Evolutionary conservation across 53 echinoderm and acorn worm species (phyloP).

Genomic region (Patiria pectinifera): DNA sequence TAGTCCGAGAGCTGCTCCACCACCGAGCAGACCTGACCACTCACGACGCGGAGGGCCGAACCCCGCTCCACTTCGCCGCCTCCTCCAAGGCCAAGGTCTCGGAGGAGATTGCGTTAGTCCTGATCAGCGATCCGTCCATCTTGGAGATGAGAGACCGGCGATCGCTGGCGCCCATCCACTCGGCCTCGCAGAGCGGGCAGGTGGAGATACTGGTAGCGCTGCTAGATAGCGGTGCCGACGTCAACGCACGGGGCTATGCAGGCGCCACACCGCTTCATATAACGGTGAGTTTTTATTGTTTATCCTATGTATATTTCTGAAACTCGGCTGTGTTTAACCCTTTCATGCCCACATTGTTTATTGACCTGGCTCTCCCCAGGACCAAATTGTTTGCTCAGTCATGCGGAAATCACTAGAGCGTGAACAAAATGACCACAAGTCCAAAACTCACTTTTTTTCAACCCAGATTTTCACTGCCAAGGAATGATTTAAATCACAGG

Average conservation of each 20-base stretch:
- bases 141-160: slow-evolving; percentile 69
- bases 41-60: slow-evolving; percentile 78
- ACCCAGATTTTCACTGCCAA: no score
- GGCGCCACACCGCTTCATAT: slow-evolving; percentile 92
- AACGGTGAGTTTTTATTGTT: slow-evolving; percentile 75
- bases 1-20: slow-evolving; percentile 71
- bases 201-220: slow-evolving; percentile 82
- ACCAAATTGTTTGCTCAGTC: no score
- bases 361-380: no score
- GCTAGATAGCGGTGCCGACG: slow-evolving; percentile 84
- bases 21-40: slow-evolving; percentile 79
- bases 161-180: slow-evolving; percentile 87
- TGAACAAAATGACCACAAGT: no score
- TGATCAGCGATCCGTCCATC: slow-evolving; percentile 63
- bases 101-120: slow-evolving; percentile 71
- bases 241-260: slow-evolving; percentile 84
- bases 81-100: slow-evolving; percentile 64
- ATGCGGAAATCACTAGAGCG: no score
- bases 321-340: not conserved
- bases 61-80: slow-evolving; percentile 83
- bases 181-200: slow-evolving; percentile 90
- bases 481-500: no score
- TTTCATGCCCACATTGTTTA: no score
- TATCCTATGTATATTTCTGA: not conserved
- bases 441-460: no score